Evolutionary conservation across 2,888 invertebrate species (phyloP).

Genomic region (Chloroclysta siterata): DNA sequence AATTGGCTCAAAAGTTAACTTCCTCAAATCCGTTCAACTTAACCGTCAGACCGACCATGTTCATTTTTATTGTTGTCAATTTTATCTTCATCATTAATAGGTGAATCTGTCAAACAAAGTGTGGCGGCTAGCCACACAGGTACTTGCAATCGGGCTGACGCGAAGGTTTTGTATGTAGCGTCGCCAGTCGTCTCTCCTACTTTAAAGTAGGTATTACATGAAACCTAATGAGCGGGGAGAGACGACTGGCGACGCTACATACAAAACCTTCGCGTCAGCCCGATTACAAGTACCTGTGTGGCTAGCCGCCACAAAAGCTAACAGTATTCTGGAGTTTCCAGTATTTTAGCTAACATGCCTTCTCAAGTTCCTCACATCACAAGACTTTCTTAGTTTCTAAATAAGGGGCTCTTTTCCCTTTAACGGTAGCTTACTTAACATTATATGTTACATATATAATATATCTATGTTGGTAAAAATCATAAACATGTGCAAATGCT

Average conservation of each 20-base stretch:
- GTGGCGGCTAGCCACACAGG: no score
- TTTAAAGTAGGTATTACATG: no score
- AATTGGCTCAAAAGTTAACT: no score
- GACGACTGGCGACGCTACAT: no score
- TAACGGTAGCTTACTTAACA: slow-evolving; percentile 24
- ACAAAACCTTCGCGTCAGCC: no score
- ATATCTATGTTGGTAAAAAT: background rate
- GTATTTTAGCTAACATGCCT: slow-evolving; percentile 45
- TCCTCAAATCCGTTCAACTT: no score
- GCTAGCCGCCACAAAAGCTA: no score
- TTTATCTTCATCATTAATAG: background rate
- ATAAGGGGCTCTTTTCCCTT: slow-evolving; percentile 15
- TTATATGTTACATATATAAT: background rate
- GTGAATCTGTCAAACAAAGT: slow-evolving; percentile 19
- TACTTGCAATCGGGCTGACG: no score
- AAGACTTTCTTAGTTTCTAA: slow-evolving; percentile 35
- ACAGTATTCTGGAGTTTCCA: slow-evolving; percentile 54
- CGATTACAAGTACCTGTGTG: no score
- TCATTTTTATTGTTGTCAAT: background rate
- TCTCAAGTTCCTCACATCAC: slow-evolving; percentile 56
- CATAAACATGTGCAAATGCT: background rate
- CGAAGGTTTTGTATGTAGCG: no score
- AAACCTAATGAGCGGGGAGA: no score
- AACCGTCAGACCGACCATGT: background rate
- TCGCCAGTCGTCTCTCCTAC: no score